These are phyloP conservation scores for Drosophila orena DNA, from an alignment of 1,140 invertebrate genomes.

Conservation along the genomic window DNA sequence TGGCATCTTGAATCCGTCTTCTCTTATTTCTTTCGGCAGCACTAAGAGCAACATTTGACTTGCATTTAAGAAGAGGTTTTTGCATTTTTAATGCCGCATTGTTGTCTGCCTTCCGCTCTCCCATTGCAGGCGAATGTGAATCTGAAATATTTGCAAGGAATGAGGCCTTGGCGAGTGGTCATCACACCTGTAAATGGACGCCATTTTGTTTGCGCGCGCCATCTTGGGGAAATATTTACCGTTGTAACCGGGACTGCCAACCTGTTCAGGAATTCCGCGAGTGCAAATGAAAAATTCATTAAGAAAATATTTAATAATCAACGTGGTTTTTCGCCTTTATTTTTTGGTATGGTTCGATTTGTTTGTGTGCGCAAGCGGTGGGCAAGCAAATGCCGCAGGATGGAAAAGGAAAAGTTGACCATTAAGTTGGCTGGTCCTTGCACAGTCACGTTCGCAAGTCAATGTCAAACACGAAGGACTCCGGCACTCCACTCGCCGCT, in stretches of 20 bases:
- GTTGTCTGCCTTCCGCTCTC: slow-evolving; percentile 16
- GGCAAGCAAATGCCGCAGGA: slow-evolving; percentile 1
- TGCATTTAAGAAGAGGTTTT: slow-evolving; percentile 71
- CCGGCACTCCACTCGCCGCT: slow-evolving; percentile 45
- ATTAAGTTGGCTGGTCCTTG: slow-evolving; percentile 67
- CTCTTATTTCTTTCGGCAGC: slow-evolving; percentile 28
- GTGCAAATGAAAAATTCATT: slow-evolving; percentile 66
- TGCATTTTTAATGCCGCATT: slow-evolving; percentile 70
- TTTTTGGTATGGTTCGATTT: slow-evolving; percentile 37
- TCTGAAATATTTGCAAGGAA: slow-evolving; percentile 5
- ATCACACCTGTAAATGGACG: slow-evolving; percentile 37
- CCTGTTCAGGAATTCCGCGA: slow-evolving; percentile 28
- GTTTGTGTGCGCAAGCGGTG: slow-evolving; percentile 42
- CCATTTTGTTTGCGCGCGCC: slow-evolving; percentile 11
- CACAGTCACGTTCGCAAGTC: slow-evolving; percentile 68
- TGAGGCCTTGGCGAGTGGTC: slow-evolving; percentile 15
- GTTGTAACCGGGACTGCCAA: slow-evolving; percentile 11
- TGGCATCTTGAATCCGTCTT: not conserved
- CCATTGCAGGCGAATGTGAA: slow-evolving; percentile 18
- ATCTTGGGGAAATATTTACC: slow-evolving; percentile 44
- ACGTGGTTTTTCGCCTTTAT: slow-evolving; percentile 48
- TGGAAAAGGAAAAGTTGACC: slow-evolving; percentile 46
- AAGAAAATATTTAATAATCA: slow-evolving; percentile 80
- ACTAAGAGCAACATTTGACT: slow-evolving; percentile 60
- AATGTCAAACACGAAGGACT: slow-evolving; percentile 72